Evolutionary conservation across 2,113 vertebrate species (phyloP).

Genomic region (pig (Sus scrofa)): DNA sequence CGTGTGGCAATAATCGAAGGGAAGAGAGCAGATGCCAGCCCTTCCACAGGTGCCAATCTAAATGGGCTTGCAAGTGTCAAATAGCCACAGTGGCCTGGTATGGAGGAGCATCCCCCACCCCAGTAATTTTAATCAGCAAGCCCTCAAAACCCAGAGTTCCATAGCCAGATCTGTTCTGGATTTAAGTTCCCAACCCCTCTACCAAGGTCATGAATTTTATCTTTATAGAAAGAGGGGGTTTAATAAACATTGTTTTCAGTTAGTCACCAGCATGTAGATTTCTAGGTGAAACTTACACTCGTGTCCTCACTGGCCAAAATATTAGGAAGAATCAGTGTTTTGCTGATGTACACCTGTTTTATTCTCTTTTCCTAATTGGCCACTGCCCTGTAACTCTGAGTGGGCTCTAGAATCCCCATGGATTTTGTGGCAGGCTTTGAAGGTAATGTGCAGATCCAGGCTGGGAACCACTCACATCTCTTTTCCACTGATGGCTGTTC

Average conservation of each 20-base stretch:
- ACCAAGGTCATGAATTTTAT: constrained; percentile 34
- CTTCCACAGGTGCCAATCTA: constrained; percentile 7
- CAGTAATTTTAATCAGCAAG: not conserved
- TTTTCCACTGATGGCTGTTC: not conserved
- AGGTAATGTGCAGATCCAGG: not conserved
- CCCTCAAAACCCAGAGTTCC: constrained; percentile 50
- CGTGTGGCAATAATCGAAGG: constrained; percentile 51
- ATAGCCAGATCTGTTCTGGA: not conserved
- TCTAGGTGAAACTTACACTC: not conserved
- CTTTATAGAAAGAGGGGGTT: constrained; percentile 17
- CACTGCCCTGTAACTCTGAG: not conserved
- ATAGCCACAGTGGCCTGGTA: constrained; percentile 63
- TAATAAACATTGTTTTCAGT: not conserved
- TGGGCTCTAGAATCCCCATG: not conserved
- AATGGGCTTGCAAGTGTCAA: constrained; percentile 54
- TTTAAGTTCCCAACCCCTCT: not conserved
- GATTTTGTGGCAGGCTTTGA: not conserved
- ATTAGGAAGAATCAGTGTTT: not conserved
- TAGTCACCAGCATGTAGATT: not conserved
- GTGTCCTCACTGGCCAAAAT: not conserved
- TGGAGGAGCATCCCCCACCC: not conserved
- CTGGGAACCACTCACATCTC: not conserved
- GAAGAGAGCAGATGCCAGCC: constrained; percentile 69
- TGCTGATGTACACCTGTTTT: not conserved
- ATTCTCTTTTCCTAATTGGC: not conserved